Conservation (phyloP, 1,140 invertebrate genomes). For the Telenomus remus region DNA sequence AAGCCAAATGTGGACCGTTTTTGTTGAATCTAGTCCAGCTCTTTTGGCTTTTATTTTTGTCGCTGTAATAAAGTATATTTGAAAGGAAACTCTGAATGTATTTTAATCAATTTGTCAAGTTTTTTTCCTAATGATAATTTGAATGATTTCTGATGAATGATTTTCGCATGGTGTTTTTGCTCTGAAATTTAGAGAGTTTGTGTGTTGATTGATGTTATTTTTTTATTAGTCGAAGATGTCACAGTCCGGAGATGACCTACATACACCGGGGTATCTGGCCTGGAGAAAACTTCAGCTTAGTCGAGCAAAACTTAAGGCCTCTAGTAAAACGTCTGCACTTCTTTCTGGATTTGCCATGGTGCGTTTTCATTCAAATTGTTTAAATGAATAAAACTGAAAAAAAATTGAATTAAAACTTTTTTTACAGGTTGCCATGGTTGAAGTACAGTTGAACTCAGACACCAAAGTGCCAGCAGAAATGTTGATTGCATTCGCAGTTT, state of each 20-base stretch:
- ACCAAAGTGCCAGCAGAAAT: constrained; percentile 86
- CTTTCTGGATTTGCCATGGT: constrained; percentile 98
- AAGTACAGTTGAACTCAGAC: constrained; percentile 88
- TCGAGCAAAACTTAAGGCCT: constrained; percentile 96
- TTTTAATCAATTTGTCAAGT: too few relatives aligned
- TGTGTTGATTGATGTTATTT: background rate
- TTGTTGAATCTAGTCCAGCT: too few relatives aligned
- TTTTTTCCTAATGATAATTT: too few relatives aligned
- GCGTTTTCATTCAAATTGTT: constrained; percentile 68
- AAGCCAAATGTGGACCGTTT: too few relatives aligned
- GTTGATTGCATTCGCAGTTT: constrained; percentile 94
- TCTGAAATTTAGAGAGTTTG: background rate
- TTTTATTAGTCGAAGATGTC: constrained; percentile 78
- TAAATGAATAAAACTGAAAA: background rate
- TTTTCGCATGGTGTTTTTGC: constrained; percentile 1
- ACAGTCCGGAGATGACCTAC: constrained; percentile 83
- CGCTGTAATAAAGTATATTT: background rate
- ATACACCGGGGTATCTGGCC: constrained; percentile 87
- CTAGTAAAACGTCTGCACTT: constrained; percentile 96
- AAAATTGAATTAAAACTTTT: background rate
- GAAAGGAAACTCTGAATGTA: background rate
- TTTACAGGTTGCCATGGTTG: constrained; percentile 95
- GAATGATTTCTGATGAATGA: background rate
- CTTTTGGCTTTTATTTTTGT: too few relatives aligned
- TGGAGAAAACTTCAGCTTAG: constrained; percentile 95